A percentile compares a stretch with the other conserved stretches of the same genome.
phyloP scores from a whole-genome alignment of 2,797 vertebrate species.

The Leucoraja ocellata region DNA sequence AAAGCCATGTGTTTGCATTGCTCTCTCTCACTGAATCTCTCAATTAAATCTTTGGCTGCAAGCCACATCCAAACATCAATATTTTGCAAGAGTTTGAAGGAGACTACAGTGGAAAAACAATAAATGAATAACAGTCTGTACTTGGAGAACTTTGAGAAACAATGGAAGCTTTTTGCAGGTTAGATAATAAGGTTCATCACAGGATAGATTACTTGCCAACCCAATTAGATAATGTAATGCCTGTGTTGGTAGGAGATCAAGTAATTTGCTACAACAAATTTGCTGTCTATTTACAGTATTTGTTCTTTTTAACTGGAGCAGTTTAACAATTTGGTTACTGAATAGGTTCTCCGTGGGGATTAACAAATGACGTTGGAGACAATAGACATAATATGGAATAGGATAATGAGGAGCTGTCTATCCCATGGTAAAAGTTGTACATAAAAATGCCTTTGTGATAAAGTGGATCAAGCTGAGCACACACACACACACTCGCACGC shows the following conservation, averaged over 20 bases:
- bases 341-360: not conserved
- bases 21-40: not conserved
- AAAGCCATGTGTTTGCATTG: not conserved
- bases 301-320: not conserved
- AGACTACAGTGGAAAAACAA: not conserved
- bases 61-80: not conserved
- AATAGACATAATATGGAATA: not conserved
- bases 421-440: not conserved
- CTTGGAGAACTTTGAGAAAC: not conserved
- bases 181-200: not conserved
- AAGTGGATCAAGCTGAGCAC: not conserved
- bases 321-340: not conserved
- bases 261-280: constrained; percentile 25
- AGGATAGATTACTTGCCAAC: not conserved
- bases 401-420: not conserved
- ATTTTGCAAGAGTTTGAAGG: not conserved
- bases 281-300: not conserved
- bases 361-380: not conserved
- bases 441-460: not conserved
- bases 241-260: not conserved
- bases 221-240: not conserved
- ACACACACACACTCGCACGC: no score
- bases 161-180: not conserved
- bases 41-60: not conserved
- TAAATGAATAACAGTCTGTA: not conserved